A percentile compares a stretch with the other conserved stretches of the same genome.
These are phyloP conservation scores for Aleiodes sp. DNA, from an alignment of 1,140 invertebrate species.

Conservation along the genomic window DNA sequence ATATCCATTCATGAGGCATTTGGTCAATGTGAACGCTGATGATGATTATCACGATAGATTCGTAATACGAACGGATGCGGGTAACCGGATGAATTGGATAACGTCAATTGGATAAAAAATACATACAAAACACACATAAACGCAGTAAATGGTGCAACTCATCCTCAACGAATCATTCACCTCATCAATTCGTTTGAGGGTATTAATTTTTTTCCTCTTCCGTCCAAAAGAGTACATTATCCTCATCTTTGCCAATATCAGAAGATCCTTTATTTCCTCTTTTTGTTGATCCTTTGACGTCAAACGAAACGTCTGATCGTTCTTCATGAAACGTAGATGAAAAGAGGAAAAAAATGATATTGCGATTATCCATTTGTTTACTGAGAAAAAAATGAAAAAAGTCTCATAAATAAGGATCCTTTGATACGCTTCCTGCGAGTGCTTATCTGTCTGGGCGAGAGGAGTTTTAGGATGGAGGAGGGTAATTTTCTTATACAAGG, in stretches of 20 bases:
- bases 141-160: too few species aligned
- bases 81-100: constrained; percentile 20
- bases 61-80: constrained; percentile 15
- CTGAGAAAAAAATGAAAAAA: constrained; percentile 47
- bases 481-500: constrained; percentile 18
- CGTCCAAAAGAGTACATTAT: not conserved
- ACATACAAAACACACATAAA: not conserved
- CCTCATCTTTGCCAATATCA: constrained; percentile 9
- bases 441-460: constrained; percentile 54
- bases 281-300: constrained; percentile 15
- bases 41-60: constrained; percentile 20
- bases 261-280: constrained; percentile 3
- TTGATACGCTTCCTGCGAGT: constrained; percentile 60
- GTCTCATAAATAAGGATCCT: constrained; percentile 67
- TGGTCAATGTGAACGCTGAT: constrained; percentile 3
- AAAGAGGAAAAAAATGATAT: constrained; percentile 48
- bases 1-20: constrained; percentile 18
- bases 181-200: not conserved
- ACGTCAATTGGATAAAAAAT: constrained; percentile 8
- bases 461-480: constrained; percentile 39
- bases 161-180: too few species aligned
- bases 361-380: constrained; percentile 67
- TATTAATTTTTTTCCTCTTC: not conserved
- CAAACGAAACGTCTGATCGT: constrained; percentile 22
- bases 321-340: not conserved